Conservation (phyloP, 1,140 invertebrate species). For the Himalopsyche phryganea region DNA sequence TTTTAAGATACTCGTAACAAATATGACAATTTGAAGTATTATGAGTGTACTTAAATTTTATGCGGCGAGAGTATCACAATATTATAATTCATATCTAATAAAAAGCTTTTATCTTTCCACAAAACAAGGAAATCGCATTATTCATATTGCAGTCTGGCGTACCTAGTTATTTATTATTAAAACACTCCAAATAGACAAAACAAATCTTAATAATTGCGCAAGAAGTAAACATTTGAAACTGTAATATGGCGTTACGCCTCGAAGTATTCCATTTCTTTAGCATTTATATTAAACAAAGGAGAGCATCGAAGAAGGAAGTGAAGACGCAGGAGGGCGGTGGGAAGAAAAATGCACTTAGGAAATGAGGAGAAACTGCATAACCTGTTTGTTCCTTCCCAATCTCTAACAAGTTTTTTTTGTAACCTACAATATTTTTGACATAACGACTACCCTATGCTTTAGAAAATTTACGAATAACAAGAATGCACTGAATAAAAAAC, state of each 20-base stretch:
- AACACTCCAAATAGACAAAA: constrained; percentile 20
- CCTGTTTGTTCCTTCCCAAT: constrained; percentile 23
- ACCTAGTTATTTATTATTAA: constrained; percentile 20
- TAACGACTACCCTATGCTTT: too few relatives aligned
- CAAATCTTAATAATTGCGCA: constrained; percentile 26
- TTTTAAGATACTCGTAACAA: too few relatives aligned
- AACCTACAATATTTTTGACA: too few relatives aligned
- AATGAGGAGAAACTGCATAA: constrained; percentile 33
- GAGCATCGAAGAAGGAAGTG: background rate
- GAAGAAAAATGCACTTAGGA: constrained; percentile 34
- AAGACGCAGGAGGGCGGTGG: constrained; percentile 14
- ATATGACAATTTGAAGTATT: too few relatives aligned
- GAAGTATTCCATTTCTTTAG: constrained; percentile 30
- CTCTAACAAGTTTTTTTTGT: constrained; percentile 8
- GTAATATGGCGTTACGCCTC: constrained; percentile 9
- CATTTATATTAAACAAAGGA: constrained; percentile 35
- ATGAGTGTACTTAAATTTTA: too few relatives aligned
- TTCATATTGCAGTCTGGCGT: constrained; percentile 11
- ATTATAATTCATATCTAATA: too few relatives aligned
- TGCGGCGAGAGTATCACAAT: too few relatives aligned
- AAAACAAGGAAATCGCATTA: constrained; percentile 6
- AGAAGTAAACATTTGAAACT: constrained; percentile 14
- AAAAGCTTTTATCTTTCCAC: too few relatives aligned
- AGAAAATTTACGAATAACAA: too few relatives aligned
- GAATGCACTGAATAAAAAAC: too few relatives aligned